Conservation (phyloP, 2,888 invertebrate species). For the Drosophila infuscata region DNA sequence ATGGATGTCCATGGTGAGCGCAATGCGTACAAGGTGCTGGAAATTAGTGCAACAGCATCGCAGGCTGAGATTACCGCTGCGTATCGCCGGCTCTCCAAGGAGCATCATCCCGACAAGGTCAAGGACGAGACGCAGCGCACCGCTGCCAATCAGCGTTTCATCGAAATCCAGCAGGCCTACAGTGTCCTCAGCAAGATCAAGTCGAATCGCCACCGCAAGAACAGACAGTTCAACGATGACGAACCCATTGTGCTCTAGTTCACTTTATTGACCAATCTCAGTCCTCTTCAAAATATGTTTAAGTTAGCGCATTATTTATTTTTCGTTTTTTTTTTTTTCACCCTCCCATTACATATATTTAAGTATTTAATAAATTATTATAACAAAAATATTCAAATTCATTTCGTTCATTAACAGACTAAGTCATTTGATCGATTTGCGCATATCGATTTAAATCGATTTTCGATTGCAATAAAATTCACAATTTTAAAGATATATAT, state of each 20-base stretch:
- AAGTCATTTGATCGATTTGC: background rate
- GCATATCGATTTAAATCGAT: background rate
- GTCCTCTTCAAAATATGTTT: background rate
- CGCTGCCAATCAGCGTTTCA: slow-evolving; percentile 93
- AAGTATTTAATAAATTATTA: slow-evolving; percentile 16
- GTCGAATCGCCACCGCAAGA: slow-evolving; percentile 90
- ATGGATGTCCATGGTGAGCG: slow-evolving; percentile 96
- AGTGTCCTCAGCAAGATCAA: slow-evolving; percentile 94
- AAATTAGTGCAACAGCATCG: slow-evolving; percentile 91
- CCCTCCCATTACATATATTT: background rate
- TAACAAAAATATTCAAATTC: background rate
- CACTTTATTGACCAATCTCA: background rate
- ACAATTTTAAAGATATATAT: background rate
- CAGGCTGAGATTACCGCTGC: slow-evolving; percentile 93
- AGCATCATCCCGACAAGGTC: slow-evolving; percentile 96
- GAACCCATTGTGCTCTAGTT: slow-evolving; percentile 74
- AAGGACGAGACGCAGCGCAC: slow-evolving; percentile 89
- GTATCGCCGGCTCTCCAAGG: slow-evolving; percentile 93
- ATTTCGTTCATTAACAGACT: background rate
- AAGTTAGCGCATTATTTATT: slow-evolving; percentile 16
- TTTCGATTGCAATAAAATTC: background rate
- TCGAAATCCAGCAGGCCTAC: slow-evolving; percentile 97
- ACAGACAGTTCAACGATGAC: slow-evolving; percentile 89
- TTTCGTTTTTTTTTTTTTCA: background rate
- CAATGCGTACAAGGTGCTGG: slow-evolving; percentile 94